These are phyloP conservation scores for Neotoma lepida DNA, from an alignment of 2,113 vertebrate genomes.

Conservation along the genomic window DNA sequence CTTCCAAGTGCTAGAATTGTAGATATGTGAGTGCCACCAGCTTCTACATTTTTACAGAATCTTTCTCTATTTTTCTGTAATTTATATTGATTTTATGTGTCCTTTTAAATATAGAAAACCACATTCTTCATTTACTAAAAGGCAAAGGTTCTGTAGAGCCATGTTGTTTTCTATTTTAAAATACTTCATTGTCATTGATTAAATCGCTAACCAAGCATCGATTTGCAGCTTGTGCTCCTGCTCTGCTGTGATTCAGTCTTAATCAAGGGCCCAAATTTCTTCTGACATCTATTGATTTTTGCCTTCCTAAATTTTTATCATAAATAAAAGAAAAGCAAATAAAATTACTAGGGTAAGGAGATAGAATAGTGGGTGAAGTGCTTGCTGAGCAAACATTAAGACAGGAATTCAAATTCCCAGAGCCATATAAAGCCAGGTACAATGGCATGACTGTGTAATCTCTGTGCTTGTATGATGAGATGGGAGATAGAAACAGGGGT, in stretches of 20 bases:
- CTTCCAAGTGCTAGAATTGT: background rate
- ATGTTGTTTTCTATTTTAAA: background rate
- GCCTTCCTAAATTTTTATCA: background rate
- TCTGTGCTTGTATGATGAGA: background rate
- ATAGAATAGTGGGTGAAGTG: background rate
- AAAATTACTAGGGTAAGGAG: background rate
- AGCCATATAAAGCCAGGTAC: background rate
- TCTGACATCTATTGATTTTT: background rate
- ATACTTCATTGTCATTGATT: background rate
- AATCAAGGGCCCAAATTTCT: background rate
- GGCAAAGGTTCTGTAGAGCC: background rate
- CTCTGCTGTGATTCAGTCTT: background rate
- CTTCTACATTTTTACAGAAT: background rate
- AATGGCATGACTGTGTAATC: background rate
- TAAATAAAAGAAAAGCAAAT: background rate
- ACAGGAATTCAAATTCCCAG: background rate
- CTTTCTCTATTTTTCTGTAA: background rate
- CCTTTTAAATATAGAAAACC: background rate
- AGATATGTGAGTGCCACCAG: background rate
- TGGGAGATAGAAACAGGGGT: background rate
- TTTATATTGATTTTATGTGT: background rate
- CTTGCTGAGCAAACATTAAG: background rate
- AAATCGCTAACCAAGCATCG: background rate
- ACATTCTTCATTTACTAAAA: background rate
- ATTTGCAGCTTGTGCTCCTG: background rate